Percentiles rank a stretch among this genome's conserved stretches.
phyloP scores from a whole-genome alignment of 2,797 vertebrate genomes.

The Crenuchus spilurus region DNA sequence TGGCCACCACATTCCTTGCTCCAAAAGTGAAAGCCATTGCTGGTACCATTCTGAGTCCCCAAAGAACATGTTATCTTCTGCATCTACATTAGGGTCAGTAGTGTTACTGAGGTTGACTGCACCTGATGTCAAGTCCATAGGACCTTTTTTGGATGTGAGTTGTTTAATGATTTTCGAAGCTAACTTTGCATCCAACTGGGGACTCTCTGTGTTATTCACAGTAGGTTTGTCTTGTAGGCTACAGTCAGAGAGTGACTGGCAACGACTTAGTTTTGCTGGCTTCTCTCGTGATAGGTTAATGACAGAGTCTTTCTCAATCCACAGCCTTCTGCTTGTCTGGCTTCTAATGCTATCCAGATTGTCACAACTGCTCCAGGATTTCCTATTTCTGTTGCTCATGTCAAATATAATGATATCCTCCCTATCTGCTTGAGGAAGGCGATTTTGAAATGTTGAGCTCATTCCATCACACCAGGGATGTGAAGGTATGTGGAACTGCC shows the following conservation, averaged over 20 bases:
- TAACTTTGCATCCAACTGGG: conserved; percentile 72
- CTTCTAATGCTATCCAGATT: conserved; percentile 62
- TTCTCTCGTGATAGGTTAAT: conserved; percentile 85
- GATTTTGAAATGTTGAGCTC: conserved; percentile 64
- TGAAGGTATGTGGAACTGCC: conserved; percentile 73
- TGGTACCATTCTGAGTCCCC: conserved; percentile 86
- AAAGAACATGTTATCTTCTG: conserved; percentile 74
- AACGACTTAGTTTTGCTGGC: conserved; percentile 68
- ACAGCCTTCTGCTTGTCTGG: conserved; percentile 64
- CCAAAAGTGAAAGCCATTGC: conserved; percentile 89
- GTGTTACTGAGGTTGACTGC: conserved; percentile 83
- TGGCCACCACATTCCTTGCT: conserved; percentile 93
- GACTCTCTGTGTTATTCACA: conserved; percentile 66
- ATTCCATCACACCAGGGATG: conserved; percentile 74
- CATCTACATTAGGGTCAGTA: conserved; percentile 68
- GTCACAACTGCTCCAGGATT: conserved; percentile 73
- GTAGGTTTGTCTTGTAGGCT: conserved; percentile 60
- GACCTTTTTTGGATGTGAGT: conserved; percentile 79
- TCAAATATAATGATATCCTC: conserved; percentile 78
- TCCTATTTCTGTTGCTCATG: conserved; percentile 74
- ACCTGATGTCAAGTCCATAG: conserved; percentile 81
- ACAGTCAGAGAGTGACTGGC: conserved; percentile 74
- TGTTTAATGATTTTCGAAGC: conserved; percentile 76
- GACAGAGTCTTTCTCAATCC: conserved; percentile 70
- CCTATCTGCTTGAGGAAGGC: conserved; percentile 64